Evolutionary conservation across 2,113 vertebrate genomes (phyloP).

Genomic region (Strix aluco): DNA sequence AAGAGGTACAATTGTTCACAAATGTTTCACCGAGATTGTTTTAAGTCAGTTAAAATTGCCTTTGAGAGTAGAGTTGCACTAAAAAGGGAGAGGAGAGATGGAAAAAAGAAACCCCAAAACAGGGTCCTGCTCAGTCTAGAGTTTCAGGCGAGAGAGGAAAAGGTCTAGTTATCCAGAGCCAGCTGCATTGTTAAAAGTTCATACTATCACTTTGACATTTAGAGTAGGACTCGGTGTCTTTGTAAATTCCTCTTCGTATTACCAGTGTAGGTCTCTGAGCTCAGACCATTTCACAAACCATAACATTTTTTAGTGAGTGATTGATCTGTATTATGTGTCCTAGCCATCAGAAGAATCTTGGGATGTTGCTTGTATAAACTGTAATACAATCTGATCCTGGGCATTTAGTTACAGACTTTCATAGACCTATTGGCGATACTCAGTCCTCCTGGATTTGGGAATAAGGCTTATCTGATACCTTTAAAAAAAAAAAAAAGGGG

Average conservation of each 20-base stretch:
- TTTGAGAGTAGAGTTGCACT: slow-evolving; percentile 43
- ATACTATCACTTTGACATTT: slow-evolving; percentile 81
- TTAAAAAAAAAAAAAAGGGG: slow-evolving; percentile 78
- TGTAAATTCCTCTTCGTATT: slow-evolving; percentile 81
- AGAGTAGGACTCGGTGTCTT: slow-evolving; percentile 76
- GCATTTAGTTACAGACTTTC: slow-evolving; percentile 91
- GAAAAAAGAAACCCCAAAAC: slow-evolving; percentile 62
- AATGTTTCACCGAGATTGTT: slow-evolving; percentile 8
- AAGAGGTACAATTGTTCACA: slow-evolving; percentile 14
- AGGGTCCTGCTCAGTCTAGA: slow-evolving; percentile 63
- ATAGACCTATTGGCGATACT: slow-evolving; percentile 94
- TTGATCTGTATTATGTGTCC: slow-evolving; percentile 91
- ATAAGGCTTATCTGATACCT: slow-evolving; percentile 95
- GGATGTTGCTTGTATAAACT: slow-evolving; percentile 94
- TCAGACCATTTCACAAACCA: slow-evolving; percentile 82
- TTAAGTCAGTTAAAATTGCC: slow-evolving; percentile 54
- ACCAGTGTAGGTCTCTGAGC: slow-evolving; percentile 73
- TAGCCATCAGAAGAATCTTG: slow-evolving; percentile 92
- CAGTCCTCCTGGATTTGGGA: slow-evolving; percentile 94
- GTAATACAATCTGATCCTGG: slow-evolving; percentile 87
- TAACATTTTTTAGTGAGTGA: slow-evolving; percentile 85
- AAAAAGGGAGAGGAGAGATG: slow-evolving; percentile 22
- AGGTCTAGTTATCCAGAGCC: slow-evolving; percentile 71
- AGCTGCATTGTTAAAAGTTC: slow-evolving; percentile 79
- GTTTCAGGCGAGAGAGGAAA: slow-evolving; percentile 72